These are phyloP conservation scores for Drosophila neonasuta DNA, from an alignment of 2,888 invertebrate species.

Conservation along the genomic window DNA sequence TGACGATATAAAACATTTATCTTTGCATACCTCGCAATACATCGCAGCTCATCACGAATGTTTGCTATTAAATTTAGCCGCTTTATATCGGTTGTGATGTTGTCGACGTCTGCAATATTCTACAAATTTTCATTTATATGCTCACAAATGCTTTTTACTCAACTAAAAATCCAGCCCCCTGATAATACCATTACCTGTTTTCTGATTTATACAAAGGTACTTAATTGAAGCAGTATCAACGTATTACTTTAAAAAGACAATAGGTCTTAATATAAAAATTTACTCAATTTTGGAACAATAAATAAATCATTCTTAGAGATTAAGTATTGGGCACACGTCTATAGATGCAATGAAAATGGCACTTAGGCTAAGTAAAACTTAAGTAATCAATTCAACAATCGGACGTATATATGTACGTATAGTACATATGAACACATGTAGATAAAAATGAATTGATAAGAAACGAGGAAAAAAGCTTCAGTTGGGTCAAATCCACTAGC, in stretches of 20 bases:
- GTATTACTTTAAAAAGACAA: background rate
- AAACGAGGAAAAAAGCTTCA: slow-evolving; percentile 8
- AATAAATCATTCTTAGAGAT: slow-evolving; percentile 6
- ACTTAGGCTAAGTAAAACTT: slow-evolving; percentile 8
- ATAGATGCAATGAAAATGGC: slow-evolving; percentile 10
- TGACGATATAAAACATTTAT: background rate
- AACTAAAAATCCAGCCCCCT: background rate
- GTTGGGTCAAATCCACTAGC: background rate
- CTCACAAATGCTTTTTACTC: background rate
- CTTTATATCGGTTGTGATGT: slow-evolving; percentile 9
- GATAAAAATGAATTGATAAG: slow-evolving; percentile 50
- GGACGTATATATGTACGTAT: slow-evolving; percentile 6
- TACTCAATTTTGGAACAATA: background rate
- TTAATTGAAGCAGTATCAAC: no score
- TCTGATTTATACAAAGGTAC: background rate
- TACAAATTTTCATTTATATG: slow-evolving; percentile 31
- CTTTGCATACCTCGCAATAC: slow-evolving; percentile 55
- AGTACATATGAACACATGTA: background rate
- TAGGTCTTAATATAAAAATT: background rate
- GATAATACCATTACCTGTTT: background rate
- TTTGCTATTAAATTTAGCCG: slow-evolving; percentile 24
- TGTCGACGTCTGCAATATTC: slow-evolving; percentile 41
- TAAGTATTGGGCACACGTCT: slow-evolving; percentile 7
- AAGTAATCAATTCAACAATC: slow-evolving; percentile 30
- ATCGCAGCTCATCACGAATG: slow-evolving; percentile 50